Evolutionary conservation across 2,888 invertebrate species (phyloP).

Genomic region (Euclidia mi): DNA sequence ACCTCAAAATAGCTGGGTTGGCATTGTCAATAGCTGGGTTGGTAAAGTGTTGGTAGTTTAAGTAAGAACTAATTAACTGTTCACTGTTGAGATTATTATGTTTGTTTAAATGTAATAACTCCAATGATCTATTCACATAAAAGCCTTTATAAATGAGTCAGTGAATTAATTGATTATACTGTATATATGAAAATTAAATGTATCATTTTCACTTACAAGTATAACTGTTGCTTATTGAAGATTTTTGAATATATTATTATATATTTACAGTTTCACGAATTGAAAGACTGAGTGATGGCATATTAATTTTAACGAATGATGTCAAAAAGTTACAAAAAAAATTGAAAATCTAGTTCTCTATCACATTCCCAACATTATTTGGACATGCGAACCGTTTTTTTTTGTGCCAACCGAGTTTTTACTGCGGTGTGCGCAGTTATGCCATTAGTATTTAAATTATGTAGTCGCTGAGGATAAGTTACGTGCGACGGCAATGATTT

Average conservation of each 20-base stretch:
- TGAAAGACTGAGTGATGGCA: constrained; percentile 86
- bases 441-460: constrained; percentile 51
- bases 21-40: too few relatives aligned
- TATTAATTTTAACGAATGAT: constrained; percentile 70
- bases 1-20: too few relatives aligned
- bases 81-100: too few relatives aligned
- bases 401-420: constrained; percentile 47
- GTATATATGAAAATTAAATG: constrained; percentile 67
- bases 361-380: constrained; percentile 70
- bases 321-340: constrained; percentile 42
- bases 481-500: constrained; percentile 21
- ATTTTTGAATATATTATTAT: constrained; percentile 71
- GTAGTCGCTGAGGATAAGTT: constrained; percentile 13
- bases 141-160: constrained; percentile 38
- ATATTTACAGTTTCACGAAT: constrained; percentile 75
- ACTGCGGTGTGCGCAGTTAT: constrained; percentile 29
- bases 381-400: constrained; percentile 40
- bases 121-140: constrained; percentile 24
- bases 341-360: constrained; percentile 43
- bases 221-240: constrained; percentile 72
- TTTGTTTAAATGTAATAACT: constrained; percentile 9
- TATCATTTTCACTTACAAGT: constrained; percentile 59
- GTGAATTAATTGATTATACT: constrained; percentile 61
- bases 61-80: too few relatives aligned
- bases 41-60: too few relatives aligned